Base-by-base conservation (phyloP, 2,797 vertebrate genomes). In the Mallotus villosus region DNA sequence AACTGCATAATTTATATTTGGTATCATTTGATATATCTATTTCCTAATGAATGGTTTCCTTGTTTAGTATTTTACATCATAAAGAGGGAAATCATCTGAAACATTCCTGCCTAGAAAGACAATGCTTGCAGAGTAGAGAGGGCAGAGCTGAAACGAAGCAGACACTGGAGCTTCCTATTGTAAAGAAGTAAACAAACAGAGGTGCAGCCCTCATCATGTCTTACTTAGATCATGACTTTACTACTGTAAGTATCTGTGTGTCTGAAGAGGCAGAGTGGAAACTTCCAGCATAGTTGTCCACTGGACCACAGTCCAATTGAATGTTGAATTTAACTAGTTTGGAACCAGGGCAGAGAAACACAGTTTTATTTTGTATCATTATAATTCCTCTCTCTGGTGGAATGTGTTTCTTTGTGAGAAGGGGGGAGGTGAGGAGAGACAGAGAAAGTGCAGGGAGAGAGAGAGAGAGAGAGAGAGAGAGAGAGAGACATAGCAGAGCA, bases 1-100 rank as follows among this genome's bases (percentile, higher is more conserved):
- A 91, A 88, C 90, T 92, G 90, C 91, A 92, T 94, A 91, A 94
- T 94, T 92, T 86, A 93, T 90, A 90, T 74, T 90, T 89, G 82
- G 65, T 74, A 76, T 85, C 82, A 88, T 92, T 90, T 91, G 84
- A 91, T 84, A 84, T 69, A 67, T 70, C 81, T 85, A 72, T 76
- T 85, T 81, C 77, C 77, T 81, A 81, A 86, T 78, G 78, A 76
- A 79, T 81, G 87, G 82, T 72, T 82, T 86, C 74, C 83, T 81
- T 82, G 70, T 82, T 81, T 73, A 78, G 72, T 86, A 82, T 77
- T 85, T 85, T 29, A 46, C 81, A 77, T 81, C 78, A 81, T 76
- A 74, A 63, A 76, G 73, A 81, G 74, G 16, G 74, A 68, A 77
- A 79, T 70, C 66, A 77, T 74, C 69, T 80, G 37, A 84, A 87